These are phyloP conservation scores for Microhierax caerulescens DNA, from an alignment of 2,797 vertebrate species.

Conservation along the genomic window DNA sequence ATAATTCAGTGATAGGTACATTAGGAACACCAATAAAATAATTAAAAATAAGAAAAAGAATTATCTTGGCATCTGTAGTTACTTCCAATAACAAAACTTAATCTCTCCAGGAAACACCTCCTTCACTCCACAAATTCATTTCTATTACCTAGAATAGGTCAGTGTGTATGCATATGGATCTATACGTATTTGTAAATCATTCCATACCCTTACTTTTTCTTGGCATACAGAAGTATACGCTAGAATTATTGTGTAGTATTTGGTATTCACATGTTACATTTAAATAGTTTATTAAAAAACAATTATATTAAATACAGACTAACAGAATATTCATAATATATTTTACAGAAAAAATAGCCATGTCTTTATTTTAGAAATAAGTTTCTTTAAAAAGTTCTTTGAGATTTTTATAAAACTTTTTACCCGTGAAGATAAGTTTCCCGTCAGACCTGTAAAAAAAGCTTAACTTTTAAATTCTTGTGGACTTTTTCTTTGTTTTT, in stretches of 20 bases:
- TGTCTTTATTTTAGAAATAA: constrained; percentile 59
- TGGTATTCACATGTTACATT: constrained; percentile 60
- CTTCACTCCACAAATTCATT: background rate
- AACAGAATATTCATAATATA: constrained; percentile 59
- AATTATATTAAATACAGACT: constrained; percentile 85
- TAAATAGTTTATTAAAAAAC: constrained; percentile 83
- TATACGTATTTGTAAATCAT: background rate
- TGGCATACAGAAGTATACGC: background rate
- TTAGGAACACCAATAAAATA: background rate
- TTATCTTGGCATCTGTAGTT: background rate
- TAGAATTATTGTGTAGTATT: constrained; percentile 28
- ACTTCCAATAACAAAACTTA: background rate
- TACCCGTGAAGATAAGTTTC: constrained; percentile 83
- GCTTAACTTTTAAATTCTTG: background rate
- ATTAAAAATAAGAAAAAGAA: background rate
- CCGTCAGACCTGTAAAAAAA: constrained; percentile 68
- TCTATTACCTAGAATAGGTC: background rate
- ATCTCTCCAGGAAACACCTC: background rate
- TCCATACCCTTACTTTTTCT: background rate
- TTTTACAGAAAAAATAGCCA: constrained; percentile 63
- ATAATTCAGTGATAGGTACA: background rate
- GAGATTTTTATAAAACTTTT: constrained; percentile 71
- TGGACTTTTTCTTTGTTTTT: background rate
- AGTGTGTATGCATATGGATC: background rate
- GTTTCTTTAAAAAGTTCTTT: constrained; percentile 55